phyloP scores from a whole-genome alignment of 53 echinoderm and acorn worm genomes.

The Echinarachnius parma region DNA sequence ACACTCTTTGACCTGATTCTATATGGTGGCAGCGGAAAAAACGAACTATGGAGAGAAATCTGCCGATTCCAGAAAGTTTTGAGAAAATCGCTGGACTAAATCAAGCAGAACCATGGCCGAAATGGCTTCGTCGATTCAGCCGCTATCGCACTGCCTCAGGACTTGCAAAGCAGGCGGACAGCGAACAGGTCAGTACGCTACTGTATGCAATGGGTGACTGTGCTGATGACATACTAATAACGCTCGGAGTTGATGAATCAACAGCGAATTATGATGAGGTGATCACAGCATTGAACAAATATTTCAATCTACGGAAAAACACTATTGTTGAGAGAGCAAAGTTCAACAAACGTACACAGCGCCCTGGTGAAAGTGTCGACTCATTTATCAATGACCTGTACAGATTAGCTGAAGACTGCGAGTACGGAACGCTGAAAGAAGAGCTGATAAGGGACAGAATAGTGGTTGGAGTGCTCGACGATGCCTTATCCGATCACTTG shows the following conservation, averaged over 20 bases:
- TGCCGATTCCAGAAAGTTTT: slow-evolving; percentile 7
- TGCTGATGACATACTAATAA: slow-evolving; percentile 53
- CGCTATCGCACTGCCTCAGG: slow-evolving; percentile 52
- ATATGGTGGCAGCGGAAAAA: slow-evolving; percentile 9
- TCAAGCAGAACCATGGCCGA: slow-evolving; percentile 47
- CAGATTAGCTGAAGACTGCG: slow-evolving; percentile 57
- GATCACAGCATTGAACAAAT: slow-evolving; percentile 4
- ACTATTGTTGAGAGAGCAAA: slow-evolving; percentile 48
- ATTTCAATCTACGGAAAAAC: slow-evolving; percentile 38
- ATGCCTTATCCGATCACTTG: slow-evolving; percentile 18
- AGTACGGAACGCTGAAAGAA: slow-evolving; percentile 49
- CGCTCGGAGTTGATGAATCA: slow-evolving; percentile 39
- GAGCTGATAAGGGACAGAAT: slow-evolving; percentile 55
- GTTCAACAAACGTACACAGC: slow-evolving; percentile 58
- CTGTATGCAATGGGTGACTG: slow-evolving; percentile 59
- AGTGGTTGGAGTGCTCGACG: slow-evolving; percentile 39
- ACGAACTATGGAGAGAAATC: slow-evolving; percentile 10
- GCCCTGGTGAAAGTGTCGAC: slow-evolving; percentile 57
- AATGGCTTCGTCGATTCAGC: slow-evolving; percentile 56
- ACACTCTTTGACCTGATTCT: too few species aligned
- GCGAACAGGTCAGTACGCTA: slow-evolving; percentile 45
- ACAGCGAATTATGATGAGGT: too few species aligned
- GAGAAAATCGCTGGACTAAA: too few species aligned
- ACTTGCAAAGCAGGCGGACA: slow-evolving; percentile 26
- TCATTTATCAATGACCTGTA: slow-evolving; percentile 59